Conservation (phyloP, 2,113 vertebrate species). For the Chitala chitala region DNA sequence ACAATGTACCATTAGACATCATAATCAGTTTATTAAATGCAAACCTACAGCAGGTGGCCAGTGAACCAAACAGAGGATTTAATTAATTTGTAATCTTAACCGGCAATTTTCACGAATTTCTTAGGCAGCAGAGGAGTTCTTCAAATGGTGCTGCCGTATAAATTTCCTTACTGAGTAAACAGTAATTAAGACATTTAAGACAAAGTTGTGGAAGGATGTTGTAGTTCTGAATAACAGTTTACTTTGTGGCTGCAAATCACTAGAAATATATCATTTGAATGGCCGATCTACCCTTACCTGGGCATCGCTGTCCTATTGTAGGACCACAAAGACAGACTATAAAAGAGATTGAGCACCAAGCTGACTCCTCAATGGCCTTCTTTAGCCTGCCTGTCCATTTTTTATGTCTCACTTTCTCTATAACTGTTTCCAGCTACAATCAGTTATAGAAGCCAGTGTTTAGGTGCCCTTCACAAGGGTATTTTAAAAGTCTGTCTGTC, state of each 20-base stretch:
- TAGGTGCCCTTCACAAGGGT: constrained; percentile 11
- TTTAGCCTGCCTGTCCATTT: constrained; percentile 6
- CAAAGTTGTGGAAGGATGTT: not conserved
- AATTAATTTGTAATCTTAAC: not conserved
- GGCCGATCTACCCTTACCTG: not conserved
- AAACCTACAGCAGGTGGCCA: not conserved
- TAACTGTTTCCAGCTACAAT: constrained; percentile 13
- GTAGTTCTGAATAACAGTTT: constrained; percentile 2
- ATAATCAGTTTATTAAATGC: not conserved
- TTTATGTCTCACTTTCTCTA: constrained; percentile 4
- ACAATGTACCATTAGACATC: not conserved
- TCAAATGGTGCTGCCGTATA: not conserved
- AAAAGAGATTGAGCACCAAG: constrained; percentile 2
- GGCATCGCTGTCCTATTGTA: not conserved
- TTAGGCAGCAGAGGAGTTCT: not conserved
- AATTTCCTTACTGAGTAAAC: constrained; percentile 12
- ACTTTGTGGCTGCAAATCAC: constrained; percentile 10
- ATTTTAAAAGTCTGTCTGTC: constrained; percentile 9
- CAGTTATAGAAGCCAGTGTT: not conserved
- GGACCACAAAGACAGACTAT: not conserved
- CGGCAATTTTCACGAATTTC: not conserved
- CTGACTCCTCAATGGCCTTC: constrained; percentile 11
- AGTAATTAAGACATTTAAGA: not conserved
- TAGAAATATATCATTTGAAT: not conserved
- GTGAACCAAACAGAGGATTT: not conserved